Evolutionary conservation across 2,113 vertebrate species (phyloP).

Genomic region (Cyanocitta stelleri): DNA sequence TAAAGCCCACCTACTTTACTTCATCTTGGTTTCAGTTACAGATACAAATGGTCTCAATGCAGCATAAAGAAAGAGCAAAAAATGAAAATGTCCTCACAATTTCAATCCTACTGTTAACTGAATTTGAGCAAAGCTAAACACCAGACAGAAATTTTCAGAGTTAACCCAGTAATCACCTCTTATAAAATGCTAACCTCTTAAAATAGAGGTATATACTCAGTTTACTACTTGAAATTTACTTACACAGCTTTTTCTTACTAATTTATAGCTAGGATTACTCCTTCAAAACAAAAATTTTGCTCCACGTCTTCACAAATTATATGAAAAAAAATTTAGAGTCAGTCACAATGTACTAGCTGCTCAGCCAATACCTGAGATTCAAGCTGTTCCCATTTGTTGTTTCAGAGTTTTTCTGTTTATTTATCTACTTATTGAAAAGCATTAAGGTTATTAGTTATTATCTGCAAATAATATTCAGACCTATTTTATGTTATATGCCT

Average conservation of each 20-base stretch:
- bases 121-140: not conserved
- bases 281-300: not conserved
- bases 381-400: not conserved
- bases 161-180: not conserved
- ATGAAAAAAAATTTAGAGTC: not conserved
- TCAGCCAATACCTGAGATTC: not conserved
- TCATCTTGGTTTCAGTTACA: not conserved
- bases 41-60: not conserved
- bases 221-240: not conserved
- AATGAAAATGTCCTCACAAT: not conserved
- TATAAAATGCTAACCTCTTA: not conserved
- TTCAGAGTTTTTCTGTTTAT: not conserved
- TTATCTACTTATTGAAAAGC: not conserved
- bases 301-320: not conserved
- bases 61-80: not conserved
- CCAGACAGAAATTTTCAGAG: not conserved
- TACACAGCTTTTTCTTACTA: not conserved
- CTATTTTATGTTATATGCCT: not conserved
- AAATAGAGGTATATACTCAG: not conserved
- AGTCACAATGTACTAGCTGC: not conserved
- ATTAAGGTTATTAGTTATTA: not conserved
- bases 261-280: not conserved
- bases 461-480: not conserved
- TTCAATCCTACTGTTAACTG: not conserved
- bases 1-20: not conserved